phyloP scores from a whole-genome alignment of 2,888 invertebrate species.

The Gastracanthus pulcherrimus region DNA sequence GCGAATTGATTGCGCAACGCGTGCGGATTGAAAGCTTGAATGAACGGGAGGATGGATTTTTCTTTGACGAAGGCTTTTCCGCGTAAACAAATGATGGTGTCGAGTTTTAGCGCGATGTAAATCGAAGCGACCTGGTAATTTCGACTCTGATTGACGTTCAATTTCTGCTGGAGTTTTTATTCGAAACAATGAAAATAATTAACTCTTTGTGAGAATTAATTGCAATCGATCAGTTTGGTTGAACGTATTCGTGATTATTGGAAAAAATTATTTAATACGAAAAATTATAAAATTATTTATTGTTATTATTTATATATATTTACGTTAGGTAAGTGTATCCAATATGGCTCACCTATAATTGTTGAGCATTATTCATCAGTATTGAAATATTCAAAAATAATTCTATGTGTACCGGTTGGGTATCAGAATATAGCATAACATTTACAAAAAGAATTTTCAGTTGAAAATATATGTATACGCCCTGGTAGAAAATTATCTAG shows the following conservation, averaged over 20 bases:
- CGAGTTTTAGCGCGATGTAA: neutral
- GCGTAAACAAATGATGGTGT: neutral
- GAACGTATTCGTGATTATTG: neutral
- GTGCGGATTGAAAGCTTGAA: neutral
- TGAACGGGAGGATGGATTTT: neutral
- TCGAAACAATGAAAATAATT: neutral
- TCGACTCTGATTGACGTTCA: neutral
- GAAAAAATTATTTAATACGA: neutral
- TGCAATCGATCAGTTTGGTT: neutral
- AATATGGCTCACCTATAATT: too few relatives aligned
- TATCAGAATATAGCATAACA: too few relatives aligned
- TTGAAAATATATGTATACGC: too few relatives aligned
- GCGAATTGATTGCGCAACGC: constrained; percentile 39
- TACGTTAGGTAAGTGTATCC: too few relatives aligned
- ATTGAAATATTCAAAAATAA: too few relatives aligned
- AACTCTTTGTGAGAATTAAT: neutral
- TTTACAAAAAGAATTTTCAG: too few relatives aligned
- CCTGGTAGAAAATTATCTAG: too few relatives aligned
- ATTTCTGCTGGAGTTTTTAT: neutral
- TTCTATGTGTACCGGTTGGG: too few relatives aligned
- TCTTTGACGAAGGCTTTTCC: neutral
- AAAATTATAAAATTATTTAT: too few relatives aligned
- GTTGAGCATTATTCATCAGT: too few relatives aligned
- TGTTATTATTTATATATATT: too few relatives aligned
- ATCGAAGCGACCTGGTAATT: constrained; percentile 1